Percentiles rank a stretch among this genome's conserved stretches.
Evolutionary conservation across 2,113 vertebrate species (phyloP).

Genomic region (Amblyopsis rosae): DNA sequence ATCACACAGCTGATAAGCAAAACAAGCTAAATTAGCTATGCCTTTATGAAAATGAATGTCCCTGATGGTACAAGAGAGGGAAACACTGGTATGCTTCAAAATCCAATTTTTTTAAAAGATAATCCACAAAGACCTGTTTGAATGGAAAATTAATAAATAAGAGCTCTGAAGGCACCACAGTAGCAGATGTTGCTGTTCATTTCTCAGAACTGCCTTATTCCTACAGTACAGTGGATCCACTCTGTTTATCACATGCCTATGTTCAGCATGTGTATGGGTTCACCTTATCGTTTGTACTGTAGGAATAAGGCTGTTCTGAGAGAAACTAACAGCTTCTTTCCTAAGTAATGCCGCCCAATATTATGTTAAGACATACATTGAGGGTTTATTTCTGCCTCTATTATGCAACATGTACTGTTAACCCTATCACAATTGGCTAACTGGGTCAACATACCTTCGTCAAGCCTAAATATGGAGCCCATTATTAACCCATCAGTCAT

Average conservation of each 20-base stretch:
- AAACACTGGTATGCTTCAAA: slow-evolving; percentile 56
- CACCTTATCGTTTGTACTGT: background rate
- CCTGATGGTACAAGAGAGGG: slow-evolving; percentile 64
- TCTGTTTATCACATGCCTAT: background rate
- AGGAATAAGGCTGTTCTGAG: slow-evolving; percentile 41
- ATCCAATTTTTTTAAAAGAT: slow-evolving; percentile 46
- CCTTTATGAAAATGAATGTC: slow-evolving; percentile 69
- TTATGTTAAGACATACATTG: too few relatives aligned
- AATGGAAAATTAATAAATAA: slow-evolving; percentile 62
- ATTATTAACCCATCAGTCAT: too few relatives aligned
- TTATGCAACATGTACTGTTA: too few relatives aligned
- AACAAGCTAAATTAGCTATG: slow-evolving; percentile 65
- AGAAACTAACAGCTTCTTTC: slow-evolving; percentile 31
- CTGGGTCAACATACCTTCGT: too few relatives aligned
- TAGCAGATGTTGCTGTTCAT: slow-evolving; percentile 65
- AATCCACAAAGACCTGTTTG: slow-evolving; percentile 62
- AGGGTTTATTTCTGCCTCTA: too few relatives aligned
- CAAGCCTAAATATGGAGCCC: too few relatives aligned
- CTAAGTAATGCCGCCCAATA: too few relatives aligned
- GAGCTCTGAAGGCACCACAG: slow-evolving; percentile 42
- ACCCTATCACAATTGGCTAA: too few relatives aligned
- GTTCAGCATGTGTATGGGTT: too few relatives aligned
- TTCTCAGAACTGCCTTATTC: slow-evolving; percentile 42
- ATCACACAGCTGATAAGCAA: slow-evolving; percentile 65
- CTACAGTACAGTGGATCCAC: slow-evolving; percentile 51